Base-by-base conservation (phyloP, 2,797 vertebrate species). In the Propithecus perrieri region DNA sequence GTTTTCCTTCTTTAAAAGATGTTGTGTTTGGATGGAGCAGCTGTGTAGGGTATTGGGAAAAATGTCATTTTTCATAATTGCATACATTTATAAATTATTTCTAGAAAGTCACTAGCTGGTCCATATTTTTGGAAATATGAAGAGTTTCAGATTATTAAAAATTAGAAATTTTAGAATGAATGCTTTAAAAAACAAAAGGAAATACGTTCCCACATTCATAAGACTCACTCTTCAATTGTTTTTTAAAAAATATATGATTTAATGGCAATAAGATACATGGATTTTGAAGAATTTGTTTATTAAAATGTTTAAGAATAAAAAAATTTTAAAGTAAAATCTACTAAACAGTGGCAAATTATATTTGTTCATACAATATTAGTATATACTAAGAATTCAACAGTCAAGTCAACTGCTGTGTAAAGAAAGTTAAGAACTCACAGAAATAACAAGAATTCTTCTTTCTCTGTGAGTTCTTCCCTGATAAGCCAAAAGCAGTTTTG, bases 61-160 rank as follows among this genome's bases (percentile, higher is more conserved):
- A 90, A 20, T 65, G 8, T 26, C 83, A 75, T 33, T 92, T 94
- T 95, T 91, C 48, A 79, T 75, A 78, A 67, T 79, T 53, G 57
- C 8, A 11, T 85, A 14, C 11, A 28, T 69, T 95, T 84, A 87
- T 59, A 94, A 83, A 59, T 78, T 89, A 7, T 74, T 89, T 35
- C 22, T 95, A 50, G 79, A 89, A 85, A 67, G 41, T 65, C 96
- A 1, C 30, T 71, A 55, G 43, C 17, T 83, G 13, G 33, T 46
- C 91, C 41, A 53, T 69, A 95, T 61, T 85, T 95, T 11, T 89
- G 1, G 35, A 84, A 96, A 61, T 85, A 67, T n/a, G 43, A 95
- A 91, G 20, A 46, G 2, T 35, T 93, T 94, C 7, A 85, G 5
- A 72, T 22, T 43, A 76, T 69, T 92, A 89, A 72, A 93, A 79